Percentiles rank a stretch among this genome's conserved stretches.
Evolutionary conservation across 2,797 vertebrate genomes (phyloP).

Genomic region (Oreortyx pictus): DNA sequence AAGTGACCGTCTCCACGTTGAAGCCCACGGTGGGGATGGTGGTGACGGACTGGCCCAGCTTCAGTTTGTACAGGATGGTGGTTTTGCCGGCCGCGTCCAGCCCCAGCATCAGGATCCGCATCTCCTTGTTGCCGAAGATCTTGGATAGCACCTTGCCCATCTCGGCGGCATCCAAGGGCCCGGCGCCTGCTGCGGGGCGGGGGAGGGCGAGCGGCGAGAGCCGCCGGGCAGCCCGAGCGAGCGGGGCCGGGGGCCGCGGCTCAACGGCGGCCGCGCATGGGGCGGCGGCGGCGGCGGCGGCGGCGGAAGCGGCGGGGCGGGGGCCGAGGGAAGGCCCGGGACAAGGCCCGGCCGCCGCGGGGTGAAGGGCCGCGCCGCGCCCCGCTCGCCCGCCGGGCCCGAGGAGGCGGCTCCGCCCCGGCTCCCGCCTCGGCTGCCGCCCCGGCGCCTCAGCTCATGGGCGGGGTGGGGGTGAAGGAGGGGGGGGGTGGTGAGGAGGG

Average conservation of each 20-base stretch:
- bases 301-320: not conserved
- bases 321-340: too few species aligned
- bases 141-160: constrained; percentile 99
- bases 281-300: constrained; percentile 18
- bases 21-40: constrained; percentile 99
- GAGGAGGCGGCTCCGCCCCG: constrained; percentile 27
- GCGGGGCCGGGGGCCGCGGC: not conserved
- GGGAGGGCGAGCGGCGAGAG: not conserved
- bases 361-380: too few species aligned
- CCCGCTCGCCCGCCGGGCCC: not conserved
- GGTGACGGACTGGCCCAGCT: constrained; percentile 99
- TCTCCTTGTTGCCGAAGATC: constrained; percentile 99
- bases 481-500: too few species aligned
- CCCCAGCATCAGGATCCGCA: constrained; percentile 99
- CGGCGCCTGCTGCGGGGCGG: not conserved
- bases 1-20: constrained; percentile 99
- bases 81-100: constrained; percentile 98
- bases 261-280: constrained; percentile 4
- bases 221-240: constrained; percentile 56
- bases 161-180: constrained; percentile 75
- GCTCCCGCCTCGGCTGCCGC: constrained; percentile 1
- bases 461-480: not conserved
- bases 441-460: constrained; percentile 27
- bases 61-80: constrained; percentile 99
- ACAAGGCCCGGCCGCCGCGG: too few species aligned